Base-by-base conservation (phyloP, 2,888 invertebrate genomes). In the Drosophila histrio region DNA sequence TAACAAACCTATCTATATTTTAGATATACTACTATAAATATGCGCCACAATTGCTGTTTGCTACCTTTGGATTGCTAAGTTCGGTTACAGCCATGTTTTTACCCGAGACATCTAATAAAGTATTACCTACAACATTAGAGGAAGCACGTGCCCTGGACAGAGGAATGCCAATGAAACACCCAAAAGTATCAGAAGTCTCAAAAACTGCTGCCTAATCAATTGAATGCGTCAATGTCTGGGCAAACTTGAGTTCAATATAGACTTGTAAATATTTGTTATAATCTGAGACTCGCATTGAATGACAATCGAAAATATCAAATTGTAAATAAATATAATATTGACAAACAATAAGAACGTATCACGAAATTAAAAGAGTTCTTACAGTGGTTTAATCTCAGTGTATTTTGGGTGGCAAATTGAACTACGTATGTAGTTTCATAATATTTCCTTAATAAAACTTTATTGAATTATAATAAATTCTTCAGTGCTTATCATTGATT, bases 51-150 rank as follows among this genome's bases (percentile, higher is more conserved):
- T 93, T 94, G 39, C 90, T 94, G 50, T 94, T 94, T 89, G 94
- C 94, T 0, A 71, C 89, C 2, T 92, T 93, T 59, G 94, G 94
- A 2, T 90, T 94, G 39, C 81, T 93, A 30, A 93, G 94, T 6
- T 94, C 93, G 22, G 91, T 91, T 8, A 89, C 94, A 66, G 93
- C 94, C 89, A 88, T 94, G 76, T 91, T 92, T 21, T 94, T 94
- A 19, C 94, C 94, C 0, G 95, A 95, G 91, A 94, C 94, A 0
- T 91, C 94, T 8, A 91, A 94, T 90, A 93, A 93, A 60, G 92
- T 93, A 15, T 90, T 94, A 28, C 94, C 94, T 0, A 94, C 94
- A 85, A 94, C 94, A 47, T 92, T 94, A 77, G 90, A 91, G 11
- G 94, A 94, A 76, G 94, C 94, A 11, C 58, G 76, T 7, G 75